Conservation (phyloP, 2,113 vertebrate species). For the Opisthocomus hoazin region DNA sequence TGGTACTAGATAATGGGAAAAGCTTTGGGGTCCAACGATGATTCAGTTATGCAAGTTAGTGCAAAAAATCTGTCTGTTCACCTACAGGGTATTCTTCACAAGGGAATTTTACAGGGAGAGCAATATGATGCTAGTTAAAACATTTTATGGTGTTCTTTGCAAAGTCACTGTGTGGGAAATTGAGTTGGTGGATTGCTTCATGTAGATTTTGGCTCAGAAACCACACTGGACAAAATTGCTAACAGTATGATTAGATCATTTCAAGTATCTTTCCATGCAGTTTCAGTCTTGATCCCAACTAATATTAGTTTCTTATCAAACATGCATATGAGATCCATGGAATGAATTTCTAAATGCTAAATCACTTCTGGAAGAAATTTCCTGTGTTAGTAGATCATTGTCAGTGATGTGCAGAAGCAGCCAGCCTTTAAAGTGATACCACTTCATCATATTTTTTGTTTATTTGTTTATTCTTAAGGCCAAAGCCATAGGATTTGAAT, state of each 20-base stretch:
- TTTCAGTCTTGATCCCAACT: neutral
- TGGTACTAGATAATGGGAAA: neutral
- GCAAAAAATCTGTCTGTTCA: neutral
- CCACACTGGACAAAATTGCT: neutral
- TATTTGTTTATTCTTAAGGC: neutral
- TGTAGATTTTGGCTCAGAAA: neutral
- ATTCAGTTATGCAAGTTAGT: neutral
- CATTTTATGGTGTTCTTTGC: neutral
- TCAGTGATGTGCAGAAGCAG: neutral
- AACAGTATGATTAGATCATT: neutral
- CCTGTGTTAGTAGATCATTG: neutral
- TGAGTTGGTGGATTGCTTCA: neutral
- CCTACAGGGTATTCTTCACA: neutral
- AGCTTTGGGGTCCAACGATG: neutral
- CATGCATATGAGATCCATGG: neutral
- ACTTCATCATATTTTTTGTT: neutral
- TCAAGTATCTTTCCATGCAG: neutral
- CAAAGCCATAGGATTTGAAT: neutral
- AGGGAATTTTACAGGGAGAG: neutral
- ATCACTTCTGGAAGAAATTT: neutral
- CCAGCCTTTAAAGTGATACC: neutral
- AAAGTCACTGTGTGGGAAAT: neutral
- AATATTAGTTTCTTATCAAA: neutral
- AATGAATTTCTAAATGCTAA: neutral
- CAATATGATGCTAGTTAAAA: neutral